Conservation (phyloP, 1,140 invertebrate genomes). For the Propsilocerus akamusi region DNA sequence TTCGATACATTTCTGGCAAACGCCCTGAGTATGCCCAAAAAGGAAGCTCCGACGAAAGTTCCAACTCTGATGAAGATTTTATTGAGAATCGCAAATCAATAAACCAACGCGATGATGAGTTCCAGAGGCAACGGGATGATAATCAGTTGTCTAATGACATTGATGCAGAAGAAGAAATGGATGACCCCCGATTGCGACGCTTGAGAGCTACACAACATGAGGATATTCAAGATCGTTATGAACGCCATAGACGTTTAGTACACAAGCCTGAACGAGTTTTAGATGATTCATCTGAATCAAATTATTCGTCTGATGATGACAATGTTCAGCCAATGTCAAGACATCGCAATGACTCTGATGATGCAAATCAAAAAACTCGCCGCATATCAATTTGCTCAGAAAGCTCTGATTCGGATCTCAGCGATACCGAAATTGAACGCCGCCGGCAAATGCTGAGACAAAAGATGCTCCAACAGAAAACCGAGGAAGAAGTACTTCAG, state of each 20-base stretch:
- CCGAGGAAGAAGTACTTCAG: constrained; percentile 36
- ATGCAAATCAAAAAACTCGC: constrained; percentile 18
- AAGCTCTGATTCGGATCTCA: constrained; percentile 43
- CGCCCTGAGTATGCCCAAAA: constrained; percentile 80
- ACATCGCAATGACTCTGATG: constrained; percentile 12
- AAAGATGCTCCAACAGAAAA: constrained; percentile 45
- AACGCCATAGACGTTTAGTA: constrained; percentile 9
- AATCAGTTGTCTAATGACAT: constrained; percentile 5
- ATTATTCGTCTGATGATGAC: constrained; percentile 32
- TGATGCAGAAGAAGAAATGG: constrained; percentile 32
- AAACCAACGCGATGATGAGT: background rate
- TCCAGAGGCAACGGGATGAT: background rate
- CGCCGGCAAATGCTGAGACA: constrained; percentile 49
- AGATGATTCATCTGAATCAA: background rate
- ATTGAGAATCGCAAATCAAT: constrained; percentile 32
- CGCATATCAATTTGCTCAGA: constrained; percentile 38
- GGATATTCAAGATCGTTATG: constrained; percentile 29
- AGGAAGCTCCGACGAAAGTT: constrained; percentile 64
- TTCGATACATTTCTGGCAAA: constrained; percentile 83
- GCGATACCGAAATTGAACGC: constrained; percentile 67
- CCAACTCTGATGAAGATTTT: constrained; percentile 71
- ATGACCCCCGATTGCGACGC: constrained; percentile 59
- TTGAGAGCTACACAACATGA: constrained; percentile 34
- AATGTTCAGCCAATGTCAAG: constrained; percentile 31
- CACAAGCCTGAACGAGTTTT: background rate